phyloP scores from a whole-genome alignment of 1,140 invertebrate genomes.

The Rhysida immarginata region DNA sequence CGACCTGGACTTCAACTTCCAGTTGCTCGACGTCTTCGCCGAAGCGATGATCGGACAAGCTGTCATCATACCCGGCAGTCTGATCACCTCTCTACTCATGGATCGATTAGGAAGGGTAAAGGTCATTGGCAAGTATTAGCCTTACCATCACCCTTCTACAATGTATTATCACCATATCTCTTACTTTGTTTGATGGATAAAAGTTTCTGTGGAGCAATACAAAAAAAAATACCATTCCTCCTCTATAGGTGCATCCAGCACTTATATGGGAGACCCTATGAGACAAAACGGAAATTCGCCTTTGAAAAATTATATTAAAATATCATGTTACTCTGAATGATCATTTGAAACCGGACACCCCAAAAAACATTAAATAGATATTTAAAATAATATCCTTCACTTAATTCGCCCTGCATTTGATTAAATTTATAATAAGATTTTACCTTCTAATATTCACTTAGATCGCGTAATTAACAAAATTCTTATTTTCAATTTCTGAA shows the following conservation, averaged over 20 bases:
- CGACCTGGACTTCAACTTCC: conserved; percentile 26
- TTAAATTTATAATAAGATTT: no score
- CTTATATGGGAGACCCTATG: no score
- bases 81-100: conserved; percentile 33
- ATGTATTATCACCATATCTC: no score
- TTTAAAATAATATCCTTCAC: no score
- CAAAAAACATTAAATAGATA: no score
- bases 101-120: conserved; percentile 33
- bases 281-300: neutral
- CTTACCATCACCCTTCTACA: neutral
- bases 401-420: no score
- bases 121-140: conserved; percentile 32
- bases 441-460: neutral
- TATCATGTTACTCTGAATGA: neutral
- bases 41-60: conserved; percentile 26
- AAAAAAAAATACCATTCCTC: no score
- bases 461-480: neutral
- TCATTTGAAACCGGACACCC: no score
- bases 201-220: no score
- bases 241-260: no score
- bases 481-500: no score
- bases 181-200: no score
- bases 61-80: conserved; percentile 33
- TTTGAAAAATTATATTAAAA: neutral
- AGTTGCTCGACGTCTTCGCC: conserved; percentile 23